These are phyloP conservation scores for Idris sp. DNA, from an alignment of 1,140 invertebrate species.

Conservation along the genomic window DNA sequence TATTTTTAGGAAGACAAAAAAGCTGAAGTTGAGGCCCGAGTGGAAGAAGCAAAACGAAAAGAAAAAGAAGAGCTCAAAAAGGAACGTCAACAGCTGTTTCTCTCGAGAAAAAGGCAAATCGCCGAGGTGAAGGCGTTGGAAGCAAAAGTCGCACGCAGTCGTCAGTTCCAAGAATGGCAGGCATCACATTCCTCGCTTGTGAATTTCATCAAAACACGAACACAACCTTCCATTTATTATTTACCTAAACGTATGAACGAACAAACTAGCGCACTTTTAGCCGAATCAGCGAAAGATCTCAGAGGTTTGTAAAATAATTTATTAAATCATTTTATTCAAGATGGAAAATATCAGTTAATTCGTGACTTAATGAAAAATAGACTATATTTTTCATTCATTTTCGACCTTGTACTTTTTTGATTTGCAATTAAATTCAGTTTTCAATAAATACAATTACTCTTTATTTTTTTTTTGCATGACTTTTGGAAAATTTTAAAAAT, in stretches of 20 bases:
- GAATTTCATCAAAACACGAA: constrained; percentile 92
- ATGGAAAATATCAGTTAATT: too few species aligned
- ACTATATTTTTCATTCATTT: too few species aligned
- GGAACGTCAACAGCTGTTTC: constrained; percentile 91
- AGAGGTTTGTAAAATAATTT: constrained; percentile 76
- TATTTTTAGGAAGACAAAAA: constrained; percentile 85
- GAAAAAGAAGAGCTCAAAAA: constrained; percentile 92
- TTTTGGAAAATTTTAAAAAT: too few species aligned
- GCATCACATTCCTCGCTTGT: constrained; percentile 85
- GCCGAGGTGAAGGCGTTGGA: constrained; percentile 93
- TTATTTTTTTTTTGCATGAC: constrained; percentile 39
- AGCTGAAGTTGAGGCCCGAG: constrained; percentile 93
- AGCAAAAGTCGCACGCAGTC: constrained; percentile 91
- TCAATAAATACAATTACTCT: constrained; percentile 6
- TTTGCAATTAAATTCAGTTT: too few species aligned
- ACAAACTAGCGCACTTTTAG: constrained; percentile 79
- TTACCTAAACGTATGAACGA: constrained; percentile 86
- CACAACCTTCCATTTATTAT: constrained; percentile 92
- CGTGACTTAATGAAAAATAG: too few species aligned
- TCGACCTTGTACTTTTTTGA: too few species aligned
- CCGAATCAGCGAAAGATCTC: constrained; percentile 80
- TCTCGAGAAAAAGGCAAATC: constrained; percentile 90
- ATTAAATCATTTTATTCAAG: too few species aligned
- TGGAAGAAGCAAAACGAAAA: constrained; percentile 92
- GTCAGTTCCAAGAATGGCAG: constrained; percentile 94